Conservation (phyloP, 2,888 invertebrate species). For the Clepsis dumicolana region DNA sequence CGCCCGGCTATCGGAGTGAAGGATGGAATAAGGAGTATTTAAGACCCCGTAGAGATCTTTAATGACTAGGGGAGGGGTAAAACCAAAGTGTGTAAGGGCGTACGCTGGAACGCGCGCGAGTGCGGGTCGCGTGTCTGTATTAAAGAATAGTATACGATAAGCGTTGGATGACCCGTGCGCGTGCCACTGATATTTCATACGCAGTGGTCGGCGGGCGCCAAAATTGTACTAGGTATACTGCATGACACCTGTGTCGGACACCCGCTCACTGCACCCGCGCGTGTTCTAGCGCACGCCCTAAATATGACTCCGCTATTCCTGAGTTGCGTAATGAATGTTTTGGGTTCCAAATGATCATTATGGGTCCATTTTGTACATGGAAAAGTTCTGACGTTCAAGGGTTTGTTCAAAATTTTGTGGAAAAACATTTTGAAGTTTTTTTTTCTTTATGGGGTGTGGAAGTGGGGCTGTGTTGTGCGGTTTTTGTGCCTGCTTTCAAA, state of each 20-base stretch:
- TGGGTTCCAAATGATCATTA: slow-evolving; percentile 45
- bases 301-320: slow-evolving; percentile 46
- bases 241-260: too few species aligned
- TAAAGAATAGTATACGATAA: too few species aligned
- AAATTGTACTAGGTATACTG: too few species aligned
- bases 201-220: too few species aligned
- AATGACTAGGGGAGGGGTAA: slow-evolving; percentile 48
- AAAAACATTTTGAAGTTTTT: slow-evolving; percentile 12
- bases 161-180: too few species aligned
- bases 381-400: slow-evolving; percentile 40
- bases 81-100: slow-evolving; percentile 45
- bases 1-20: slow-evolving; percentile 35
- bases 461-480: not conserved
- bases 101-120: too few species aligned
- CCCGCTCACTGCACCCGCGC: too few species aligned
- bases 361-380: slow-evolving; percentile 44
- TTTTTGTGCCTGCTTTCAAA: not conserved
- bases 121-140: too few species aligned
- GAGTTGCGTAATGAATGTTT: slow-evolving; percentile 41
- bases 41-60: slow-evolving; percentile 47
- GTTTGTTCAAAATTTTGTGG: slow-evolving; percentile 10
- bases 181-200: too few species aligned
- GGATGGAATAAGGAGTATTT: slow-evolving; percentile 50
- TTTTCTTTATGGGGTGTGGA: not conserved
- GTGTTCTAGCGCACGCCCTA: too few species aligned